These are phyloP conservation scores for Chloroceryle amazona DNA, from an alignment of 2,797 vertebrate genomes.

Conservation along the genomic window DNA sequence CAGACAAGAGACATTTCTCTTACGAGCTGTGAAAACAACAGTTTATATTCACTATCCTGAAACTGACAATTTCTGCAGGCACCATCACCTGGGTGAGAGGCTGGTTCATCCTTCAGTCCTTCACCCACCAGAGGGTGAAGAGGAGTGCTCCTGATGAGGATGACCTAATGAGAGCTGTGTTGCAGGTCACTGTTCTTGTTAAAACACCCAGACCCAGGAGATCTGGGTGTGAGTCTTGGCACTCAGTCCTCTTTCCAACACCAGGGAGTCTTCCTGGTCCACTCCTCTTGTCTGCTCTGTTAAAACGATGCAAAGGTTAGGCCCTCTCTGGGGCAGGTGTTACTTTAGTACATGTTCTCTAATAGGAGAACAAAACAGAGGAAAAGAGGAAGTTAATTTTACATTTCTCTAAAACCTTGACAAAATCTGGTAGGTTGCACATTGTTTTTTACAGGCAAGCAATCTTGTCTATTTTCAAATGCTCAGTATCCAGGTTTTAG, in stretches of 20 bases:
- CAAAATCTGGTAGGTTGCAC: background rate
- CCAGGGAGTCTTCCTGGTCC: background rate
- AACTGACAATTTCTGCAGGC: background rate
- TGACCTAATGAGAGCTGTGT: background rate
- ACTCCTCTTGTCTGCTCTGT: background rate
- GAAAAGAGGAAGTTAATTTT: background rate
- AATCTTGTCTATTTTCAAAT: background rate
- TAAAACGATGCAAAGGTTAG: background rate
- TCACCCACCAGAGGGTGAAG: too few species aligned
- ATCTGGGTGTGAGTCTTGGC: background rate
- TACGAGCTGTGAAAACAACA: background rate
- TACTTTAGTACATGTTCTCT: background rate
- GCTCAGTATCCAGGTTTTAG: background rate
- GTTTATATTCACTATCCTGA: background rate
- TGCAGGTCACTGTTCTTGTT: background rate
- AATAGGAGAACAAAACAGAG: background rate
- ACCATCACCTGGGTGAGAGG: background rate
- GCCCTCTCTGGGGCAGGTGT: background rate
- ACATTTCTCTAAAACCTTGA: background rate
- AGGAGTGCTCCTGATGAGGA: background rate
- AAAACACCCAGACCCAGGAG: background rate
- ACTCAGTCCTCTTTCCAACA: background rate
- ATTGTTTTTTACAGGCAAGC: background rate
- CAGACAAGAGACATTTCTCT: conserved; percentile 25
- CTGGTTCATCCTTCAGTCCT: background rate